Evolutionary conservation across 2,113 vertebrate genomes (phyloP), one percentile per base, ranked within the genome.

Genomic region (Calyptommatus sinebrachiatus): DNA sequence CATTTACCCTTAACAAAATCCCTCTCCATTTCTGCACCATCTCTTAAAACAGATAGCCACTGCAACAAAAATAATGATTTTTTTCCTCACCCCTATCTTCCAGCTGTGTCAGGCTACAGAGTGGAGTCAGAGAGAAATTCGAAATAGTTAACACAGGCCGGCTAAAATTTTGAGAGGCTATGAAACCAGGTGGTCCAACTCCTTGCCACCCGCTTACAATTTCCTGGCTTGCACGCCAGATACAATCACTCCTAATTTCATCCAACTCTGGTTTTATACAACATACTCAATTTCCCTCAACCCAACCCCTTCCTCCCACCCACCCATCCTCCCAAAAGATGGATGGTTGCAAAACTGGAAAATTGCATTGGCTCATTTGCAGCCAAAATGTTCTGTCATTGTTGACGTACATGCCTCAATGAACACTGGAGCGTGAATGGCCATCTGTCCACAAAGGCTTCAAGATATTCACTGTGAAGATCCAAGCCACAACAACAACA

Each of bases 391-490:
- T 81, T 45, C 72, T 75, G 79, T 81, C 79, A 69, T 61, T 21
- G 50, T 75, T 69, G 72, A 81, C n/a, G 63, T 75, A 57, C 46
- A 69, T 45, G 50, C 50, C 61, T 75, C 41, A 46, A 41, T 24
- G 72, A 20, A 5, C 65, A 60, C 50, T 31, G 65, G 45, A 68
- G 50, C 72, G 69, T 69, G 72, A 61, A 46, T 46, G 53, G 65
- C 79, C 79, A 81, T 81, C 72, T 81, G 79, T 81, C 72, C 79
- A 75, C 35, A n/a, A 10, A 75, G 45, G 28, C 78, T 29, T 18
- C 20, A 63, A 74, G 66, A 57, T 4, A 20, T 65, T 60, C 24
- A 5, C 79, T 81, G 72, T 24, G 66, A 48, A 69, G 69, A 81
- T 69, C 65, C 67, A 75, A 81, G 35, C 35, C 35, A 60, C 65